Base-by-base conservation (phyloP, 2,797 vertebrate genomes). In the Sebastes kiyomatsui region DNA sequence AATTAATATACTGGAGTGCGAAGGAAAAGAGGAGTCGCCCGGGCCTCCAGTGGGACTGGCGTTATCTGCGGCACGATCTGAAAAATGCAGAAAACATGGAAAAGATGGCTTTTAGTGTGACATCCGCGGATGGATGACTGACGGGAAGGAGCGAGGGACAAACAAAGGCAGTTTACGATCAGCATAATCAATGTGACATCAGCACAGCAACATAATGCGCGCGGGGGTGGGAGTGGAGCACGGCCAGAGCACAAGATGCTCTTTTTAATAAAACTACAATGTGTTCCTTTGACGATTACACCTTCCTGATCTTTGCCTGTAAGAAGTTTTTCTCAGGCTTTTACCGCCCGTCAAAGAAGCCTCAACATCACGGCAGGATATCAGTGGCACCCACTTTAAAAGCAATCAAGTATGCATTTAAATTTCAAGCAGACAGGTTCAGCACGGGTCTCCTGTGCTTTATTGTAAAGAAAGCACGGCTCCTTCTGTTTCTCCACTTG, bases 161-260 rank as follows among this genome's bases (percentile, higher is more conserved):
- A 95, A 96, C 94, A 96, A 96, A 95, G 88, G 91, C 88, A 80
- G 93, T 95, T 95, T 94, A 94, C 72, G 69, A 94, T 91, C 95
- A 94, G 95, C 95, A 96, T 96, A 96, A 96, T 96, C 94, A 94
- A 96, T 96, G 94, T 96, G 96, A 96, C 96, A 96, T 95, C 92
- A 94, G 92, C 91, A 85, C 88, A 82, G 88, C 80, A 49, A 76
- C 93, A 92, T 94, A 92, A 95, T 94, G 94, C 28, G 59, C 20
- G 49, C 20, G 23, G 88, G 90, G 86, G 88, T 60, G 82, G 80
- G 74, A 86, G 65, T 1, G 38, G 74, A 84, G 83, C 27, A 16
- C 55, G 83, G 77, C 64, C 14, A 61, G 49, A 77, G 59, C 73
- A 87, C 82, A 81, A 80, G 72, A 80, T 80, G 83, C 75, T 86